These are phyloP conservation scores for Syngnathus rostellatus DNA, from an alignment of 2,797 vertebrate genomes.

Conservation along the genomic window DNA sequence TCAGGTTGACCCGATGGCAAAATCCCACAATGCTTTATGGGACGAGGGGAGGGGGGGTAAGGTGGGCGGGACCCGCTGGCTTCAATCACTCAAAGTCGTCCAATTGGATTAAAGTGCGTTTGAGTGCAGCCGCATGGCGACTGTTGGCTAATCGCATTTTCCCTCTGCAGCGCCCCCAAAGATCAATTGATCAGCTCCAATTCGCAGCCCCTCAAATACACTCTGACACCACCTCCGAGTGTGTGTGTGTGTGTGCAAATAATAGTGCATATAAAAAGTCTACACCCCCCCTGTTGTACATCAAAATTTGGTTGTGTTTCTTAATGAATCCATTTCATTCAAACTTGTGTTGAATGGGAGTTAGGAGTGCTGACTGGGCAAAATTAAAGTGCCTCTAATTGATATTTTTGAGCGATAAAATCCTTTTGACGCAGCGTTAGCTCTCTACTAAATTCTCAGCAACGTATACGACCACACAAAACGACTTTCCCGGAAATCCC, in stretches of 20 bases:
- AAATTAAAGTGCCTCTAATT: neutral
- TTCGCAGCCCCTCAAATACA: conserved; percentile 66
- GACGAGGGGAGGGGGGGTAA: conserved; percentile 4
- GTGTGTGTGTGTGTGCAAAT: conserved; percentile 5
- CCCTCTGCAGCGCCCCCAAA: conserved; percentile 84
- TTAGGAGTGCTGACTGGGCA: no score
- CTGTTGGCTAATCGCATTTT: conserved; percentile 99
- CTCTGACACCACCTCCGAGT: neutral
- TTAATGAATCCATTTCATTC: no score
- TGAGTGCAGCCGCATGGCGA: conserved; percentile 92
- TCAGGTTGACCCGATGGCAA: conserved; percentile 72
- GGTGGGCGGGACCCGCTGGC: conserved; percentile 75
- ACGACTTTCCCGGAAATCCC: conserved; percentile 73
- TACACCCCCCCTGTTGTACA: neutral
- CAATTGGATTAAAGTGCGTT: conserved; percentile 96
- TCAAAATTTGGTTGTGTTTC: no score
- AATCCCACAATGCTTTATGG: conserved; percentile 63
- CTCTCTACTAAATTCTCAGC: no score
- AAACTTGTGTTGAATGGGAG: no score
- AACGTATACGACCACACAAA: conserved; percentile 19
- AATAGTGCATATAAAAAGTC: neutral
- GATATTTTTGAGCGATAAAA: no score
- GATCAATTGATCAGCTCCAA: conserved; percentile 99
- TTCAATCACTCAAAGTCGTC: conserved; percentile 92
- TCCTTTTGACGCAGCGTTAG: no score